Base-by-base conservation (phyloP, 1,140 invertebrate species). In the Venustaconcha ellipsiformis region DNA sequence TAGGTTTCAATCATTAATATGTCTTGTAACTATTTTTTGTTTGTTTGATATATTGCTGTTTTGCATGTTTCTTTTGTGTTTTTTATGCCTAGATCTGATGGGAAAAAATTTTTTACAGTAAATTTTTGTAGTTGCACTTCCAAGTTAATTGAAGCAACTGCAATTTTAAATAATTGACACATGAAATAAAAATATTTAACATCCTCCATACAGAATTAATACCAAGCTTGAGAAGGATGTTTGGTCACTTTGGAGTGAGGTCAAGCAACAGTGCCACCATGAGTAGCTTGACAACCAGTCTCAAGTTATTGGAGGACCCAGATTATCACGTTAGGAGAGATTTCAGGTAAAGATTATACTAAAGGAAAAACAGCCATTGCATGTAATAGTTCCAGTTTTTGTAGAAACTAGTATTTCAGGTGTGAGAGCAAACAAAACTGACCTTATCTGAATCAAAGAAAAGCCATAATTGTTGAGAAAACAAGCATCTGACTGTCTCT, bases 231-330 rank as follows among this genome's bases (percentile, higher is more conserved):
- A 78, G 74, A 56, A 67, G 74, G 11, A 78, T 88, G 67, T 88
- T 87, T 80, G 70, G 80, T 20, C 86, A 88, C 74, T 82, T 86
- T 64, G 79, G 79, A 58, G 72, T 86, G n/a, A 70, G 78, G 2
- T 48, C 75, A 17, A 82, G 82, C 66, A 82, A 82, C 60, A 58
- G 67, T 30, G 74, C 80, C 56, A 83, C 82, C 2, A 74, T 84
- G 2, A 74, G 72, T 20, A 77, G 84, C 76, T 57, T 87, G 6
- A 80, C 81, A 57, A 76, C 69, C 17, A 75, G 78, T 48, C 73
- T 87, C 14, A 57, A 67, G 3, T 68, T 86, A 11, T 78, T 86
- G 48, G 80, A 83, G 14, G 86, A 87, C 70, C 18, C 70, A 0
- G 81, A 85, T 48, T 82, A 84, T 57, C 66, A 83, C 57, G 72